phyloP scores from a whole-genome alignment of 2,888 invertebrate genomes.

The Cheilosia grossa region DNA sequence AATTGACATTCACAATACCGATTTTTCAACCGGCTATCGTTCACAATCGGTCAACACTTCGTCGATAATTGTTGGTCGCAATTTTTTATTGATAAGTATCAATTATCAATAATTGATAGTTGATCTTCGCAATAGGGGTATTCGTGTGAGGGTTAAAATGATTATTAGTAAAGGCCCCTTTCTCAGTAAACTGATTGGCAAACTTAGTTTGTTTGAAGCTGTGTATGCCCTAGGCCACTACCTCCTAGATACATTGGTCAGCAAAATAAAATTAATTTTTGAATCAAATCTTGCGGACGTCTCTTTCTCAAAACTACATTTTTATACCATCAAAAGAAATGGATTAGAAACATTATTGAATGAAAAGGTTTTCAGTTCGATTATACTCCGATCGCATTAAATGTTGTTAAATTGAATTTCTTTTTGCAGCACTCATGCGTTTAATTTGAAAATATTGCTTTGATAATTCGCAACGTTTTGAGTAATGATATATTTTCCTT shows the following conservation, averaged over 20 bases:
- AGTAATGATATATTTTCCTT: constrained; percentile 5
- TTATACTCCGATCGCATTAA: constrained; percentile 45
- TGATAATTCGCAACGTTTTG: constrained; percentile 48
- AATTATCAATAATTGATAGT: no score
- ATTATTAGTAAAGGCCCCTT: no score
- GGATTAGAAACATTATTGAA: constrained; percentile 30
- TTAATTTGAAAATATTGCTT: constrained; percentile 69
- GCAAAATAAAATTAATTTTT: constrained; percentile 11
- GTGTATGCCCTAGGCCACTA: background rate
- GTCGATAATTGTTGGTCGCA: no score
- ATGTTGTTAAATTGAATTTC: constrained; percentile 56
- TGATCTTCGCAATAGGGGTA: no score
- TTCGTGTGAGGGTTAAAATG: no score
- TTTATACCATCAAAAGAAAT: constrained; percentile 18
- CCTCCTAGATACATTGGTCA: background rate
- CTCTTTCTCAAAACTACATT: background rate
- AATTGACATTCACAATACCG: no score
- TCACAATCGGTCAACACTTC: no score
- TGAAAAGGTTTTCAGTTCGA: constrained; percentile 44
- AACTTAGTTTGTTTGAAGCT: no score
- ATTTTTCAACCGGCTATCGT: no score
- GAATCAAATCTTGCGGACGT: background rate
- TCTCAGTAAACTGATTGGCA: no score
- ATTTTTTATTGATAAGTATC: no score
- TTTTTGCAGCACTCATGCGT: constrained; percentile 60